Conservation (phyloP, 1,140 invertebrate genomes). For the Aradophagus sp. region DNA sequence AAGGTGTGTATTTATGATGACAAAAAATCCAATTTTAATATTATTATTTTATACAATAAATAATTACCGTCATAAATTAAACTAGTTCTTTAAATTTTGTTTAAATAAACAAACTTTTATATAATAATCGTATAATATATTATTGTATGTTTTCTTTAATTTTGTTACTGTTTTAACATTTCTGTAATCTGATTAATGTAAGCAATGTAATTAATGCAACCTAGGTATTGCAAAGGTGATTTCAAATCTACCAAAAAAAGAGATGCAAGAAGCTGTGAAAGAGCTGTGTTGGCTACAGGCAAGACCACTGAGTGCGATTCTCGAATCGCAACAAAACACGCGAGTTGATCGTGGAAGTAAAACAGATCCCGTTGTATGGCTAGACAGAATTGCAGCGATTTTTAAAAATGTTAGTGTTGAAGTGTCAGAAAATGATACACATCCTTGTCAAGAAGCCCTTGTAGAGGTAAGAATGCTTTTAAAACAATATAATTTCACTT, state of each 20-base stretch:
- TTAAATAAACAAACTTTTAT: no score
- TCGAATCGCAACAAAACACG: conserved; percentile 71
- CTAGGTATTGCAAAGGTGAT: conserved; percentile 80
- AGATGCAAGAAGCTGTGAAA: conserved; percentile 81
- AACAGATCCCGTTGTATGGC: conserved; percentile 91
- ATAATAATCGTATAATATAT: no score
- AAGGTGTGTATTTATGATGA: conserved; percentile 78
- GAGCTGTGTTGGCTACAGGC: conserved; percentile 87
- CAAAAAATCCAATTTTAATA: no score
- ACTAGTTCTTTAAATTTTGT: no score
- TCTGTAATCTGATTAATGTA: no score
- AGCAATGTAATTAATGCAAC: no score
- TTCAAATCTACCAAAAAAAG: conserved; percentile 77
- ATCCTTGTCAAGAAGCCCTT: conserved; percentile 89
- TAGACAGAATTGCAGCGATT: conserved; percentile 93
- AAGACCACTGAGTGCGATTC: conserved; percentile 79
- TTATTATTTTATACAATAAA: no score
- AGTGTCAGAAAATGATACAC: conserved; percentile 78
- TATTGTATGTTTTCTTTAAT: no score
- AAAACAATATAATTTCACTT: no score
- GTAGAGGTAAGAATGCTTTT: conserved; percentile 77
- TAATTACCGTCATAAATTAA: no score
- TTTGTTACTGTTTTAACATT: no score
- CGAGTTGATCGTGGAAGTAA: conserved; percentile 72
- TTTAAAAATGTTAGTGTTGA: conserved; percentile 86